Conservation (phyloP, 2,888 invertebrate genomes). For the Epinotia brunnichana region DNA sequence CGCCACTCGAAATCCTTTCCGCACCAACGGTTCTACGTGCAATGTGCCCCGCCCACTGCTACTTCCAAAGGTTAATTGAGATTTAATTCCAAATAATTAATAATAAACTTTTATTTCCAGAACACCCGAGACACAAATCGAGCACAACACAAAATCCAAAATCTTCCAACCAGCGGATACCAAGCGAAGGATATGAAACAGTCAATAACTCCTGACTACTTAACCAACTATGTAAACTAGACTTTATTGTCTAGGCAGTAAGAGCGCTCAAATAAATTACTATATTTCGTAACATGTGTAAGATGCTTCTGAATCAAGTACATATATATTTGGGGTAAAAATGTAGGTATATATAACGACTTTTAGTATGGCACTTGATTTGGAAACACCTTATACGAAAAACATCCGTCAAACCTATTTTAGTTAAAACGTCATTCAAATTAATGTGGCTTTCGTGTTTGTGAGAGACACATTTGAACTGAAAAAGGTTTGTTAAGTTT, state of each 20-base stretch:
- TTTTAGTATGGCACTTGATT: background rate
- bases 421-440: no score
- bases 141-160: constrained; percentile 7
- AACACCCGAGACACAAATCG: background rate
- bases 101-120: background rate
- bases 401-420: no score
- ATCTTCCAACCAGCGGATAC: background rate
- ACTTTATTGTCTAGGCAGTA: background rate
- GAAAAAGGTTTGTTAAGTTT: no score
- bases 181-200: no score
- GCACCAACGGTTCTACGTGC: no score
- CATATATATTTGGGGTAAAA: background rate
- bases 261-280: background rate
- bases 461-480: no score
- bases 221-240: background rate
- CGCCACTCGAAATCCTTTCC: no score
- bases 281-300: background rate
- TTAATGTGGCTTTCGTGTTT: no score
- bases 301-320: background rate
- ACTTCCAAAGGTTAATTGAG: no score
- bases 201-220: background rate
- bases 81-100: background rate
- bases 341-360: background rate
- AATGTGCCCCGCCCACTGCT: no score
- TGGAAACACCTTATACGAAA: background rate